Evolutionary conservation across 2,113 vertebrate genomes (phyloP).

Genomic region (Nipponia nippon): DNA sequence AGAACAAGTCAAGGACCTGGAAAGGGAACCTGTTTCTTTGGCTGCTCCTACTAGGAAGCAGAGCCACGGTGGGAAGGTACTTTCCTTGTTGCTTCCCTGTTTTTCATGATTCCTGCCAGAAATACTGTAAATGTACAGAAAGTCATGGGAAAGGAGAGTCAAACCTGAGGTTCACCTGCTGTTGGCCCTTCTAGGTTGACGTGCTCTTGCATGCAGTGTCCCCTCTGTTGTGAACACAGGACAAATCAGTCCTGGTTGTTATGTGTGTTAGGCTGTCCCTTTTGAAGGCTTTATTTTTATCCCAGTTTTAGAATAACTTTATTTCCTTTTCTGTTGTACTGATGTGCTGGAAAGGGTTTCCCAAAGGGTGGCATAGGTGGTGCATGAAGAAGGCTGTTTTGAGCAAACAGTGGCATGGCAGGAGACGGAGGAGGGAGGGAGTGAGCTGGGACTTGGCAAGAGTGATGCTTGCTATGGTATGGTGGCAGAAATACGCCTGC

Average conservation of each 20-base stretch:
- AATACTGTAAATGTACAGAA: not conserved
- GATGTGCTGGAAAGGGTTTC: not conserved
- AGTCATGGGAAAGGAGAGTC: not conserved
- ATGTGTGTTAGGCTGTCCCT: not conserved
- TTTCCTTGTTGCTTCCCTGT: not conserved
- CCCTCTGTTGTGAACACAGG: not conserved
- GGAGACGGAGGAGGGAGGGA: not conserved
- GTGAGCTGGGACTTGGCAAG: not conserved
- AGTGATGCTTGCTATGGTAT: fast-evolving
- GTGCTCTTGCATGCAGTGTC: not conserved
- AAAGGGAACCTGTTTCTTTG: not conserved
- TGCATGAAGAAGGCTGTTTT: not conserved
- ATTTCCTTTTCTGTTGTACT: not conserved
- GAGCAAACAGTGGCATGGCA: not conserved
- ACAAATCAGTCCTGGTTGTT: not conserved
- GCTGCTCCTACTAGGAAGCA: not conserved
- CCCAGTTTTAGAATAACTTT: not conserved
- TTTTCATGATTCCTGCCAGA: not conserved
- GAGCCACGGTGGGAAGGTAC: not conserved
- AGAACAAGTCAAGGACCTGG: not conserved
- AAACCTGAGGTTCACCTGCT: not conserved
- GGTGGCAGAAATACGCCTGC: not conserved
- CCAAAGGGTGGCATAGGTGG: not conserved
- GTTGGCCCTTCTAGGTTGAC: not conserved
- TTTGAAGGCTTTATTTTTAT: not conserved